A percentile compares a stretch with the other conserved stretches of the same genome.
Evolutionary conservation across 2,888 invertebrate genomes (phyloP).

Genomic region (Neocrepidodera transversa): DNA sequence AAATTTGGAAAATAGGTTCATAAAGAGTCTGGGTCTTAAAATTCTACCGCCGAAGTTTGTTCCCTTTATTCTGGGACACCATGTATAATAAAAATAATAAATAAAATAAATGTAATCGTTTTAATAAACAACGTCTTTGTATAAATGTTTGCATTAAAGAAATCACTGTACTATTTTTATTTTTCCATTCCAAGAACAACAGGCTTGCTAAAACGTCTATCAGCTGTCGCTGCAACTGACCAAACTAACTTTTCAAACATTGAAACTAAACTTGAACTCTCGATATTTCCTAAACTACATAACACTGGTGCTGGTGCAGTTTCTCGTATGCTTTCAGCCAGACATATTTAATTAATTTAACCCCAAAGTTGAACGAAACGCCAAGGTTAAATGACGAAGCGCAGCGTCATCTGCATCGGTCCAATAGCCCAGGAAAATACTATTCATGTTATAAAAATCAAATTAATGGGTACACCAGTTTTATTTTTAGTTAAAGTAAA

Average conservation of each 20-base stretch:
- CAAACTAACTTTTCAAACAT: slow-evolving; percentile 27
- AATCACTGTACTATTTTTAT: slow-evolving; percentile 4
- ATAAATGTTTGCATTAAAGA: neutral
- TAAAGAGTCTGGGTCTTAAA: no score
- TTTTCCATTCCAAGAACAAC: neutral
- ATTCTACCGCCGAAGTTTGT: no score
- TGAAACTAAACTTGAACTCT: slow-evolving; percentile 30
- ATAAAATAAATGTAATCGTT: no score
- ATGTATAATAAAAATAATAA: no score
- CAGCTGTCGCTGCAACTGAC: slow-evolving; percentile 22
- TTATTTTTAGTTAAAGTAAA: no score
- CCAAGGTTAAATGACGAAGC: slow-evolving; percentile 39
- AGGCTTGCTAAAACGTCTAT: neutral
- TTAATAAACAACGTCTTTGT: no score
- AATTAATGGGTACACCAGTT: no score
- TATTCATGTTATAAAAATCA: no score
- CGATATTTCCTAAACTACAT: slow-evolving; percentile 27
- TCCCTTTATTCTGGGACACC: no score
- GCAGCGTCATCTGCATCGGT: slow-evolving; percentile 31
- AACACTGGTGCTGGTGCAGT: slow-evolving; percentile 24
- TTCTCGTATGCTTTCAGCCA: slow-evolving; percentile 33
- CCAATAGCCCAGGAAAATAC: slow-evolving; percentile 12
- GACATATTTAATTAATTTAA: slow-evolving; percentile 43
- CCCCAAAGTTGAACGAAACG: slow-evolving; percentile 41
- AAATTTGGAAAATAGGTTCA: no score